These are phyloP conservation scores for Crotalus horridus DNA, from an alignment of 2,113 vertebrate species.

Conservation along the genomic window DNA sequence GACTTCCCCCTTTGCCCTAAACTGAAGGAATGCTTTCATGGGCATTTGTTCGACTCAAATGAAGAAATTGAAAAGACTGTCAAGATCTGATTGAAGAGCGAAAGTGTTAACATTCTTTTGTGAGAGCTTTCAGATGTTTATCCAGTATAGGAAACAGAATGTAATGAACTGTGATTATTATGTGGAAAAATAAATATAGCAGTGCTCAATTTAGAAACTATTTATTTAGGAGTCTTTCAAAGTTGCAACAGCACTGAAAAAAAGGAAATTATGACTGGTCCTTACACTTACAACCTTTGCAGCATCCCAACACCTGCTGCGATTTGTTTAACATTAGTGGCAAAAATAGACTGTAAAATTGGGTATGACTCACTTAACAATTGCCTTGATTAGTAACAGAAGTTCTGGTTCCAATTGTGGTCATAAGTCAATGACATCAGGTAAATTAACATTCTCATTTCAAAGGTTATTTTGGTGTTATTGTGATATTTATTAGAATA, in stretches of 20 bases:
- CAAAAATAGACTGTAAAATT: background rate
- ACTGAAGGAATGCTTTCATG: background rate
- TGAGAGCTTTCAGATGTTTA: background rate
- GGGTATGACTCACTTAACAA: background rate
- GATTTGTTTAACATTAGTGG: background rate
- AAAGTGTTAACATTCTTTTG: background rate
- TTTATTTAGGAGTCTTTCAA: background rate
- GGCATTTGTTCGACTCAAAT: background rate
- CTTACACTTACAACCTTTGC: background rate
- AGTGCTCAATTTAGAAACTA: background rate
- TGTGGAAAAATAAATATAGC: background rate
- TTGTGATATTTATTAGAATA: background rate
- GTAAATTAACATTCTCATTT: background rate
- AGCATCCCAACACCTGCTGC: background rate
- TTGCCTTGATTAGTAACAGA: background rate
- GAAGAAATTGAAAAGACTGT: background rate
- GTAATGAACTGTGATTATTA: background rate
- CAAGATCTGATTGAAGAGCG: background rate
- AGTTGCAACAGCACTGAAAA: background rate
- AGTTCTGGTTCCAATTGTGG: background rate
- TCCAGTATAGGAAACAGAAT: background rate
- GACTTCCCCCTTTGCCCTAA: background rate
- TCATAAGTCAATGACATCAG: background rate
- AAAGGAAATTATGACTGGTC: background rate
- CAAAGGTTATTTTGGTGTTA: background rate